These are phyloP conservation scores for Meiosimyza decipiens DNA, from an alignment of 2,888 invertebrate species.

Conservation along the genomic window DNA sequence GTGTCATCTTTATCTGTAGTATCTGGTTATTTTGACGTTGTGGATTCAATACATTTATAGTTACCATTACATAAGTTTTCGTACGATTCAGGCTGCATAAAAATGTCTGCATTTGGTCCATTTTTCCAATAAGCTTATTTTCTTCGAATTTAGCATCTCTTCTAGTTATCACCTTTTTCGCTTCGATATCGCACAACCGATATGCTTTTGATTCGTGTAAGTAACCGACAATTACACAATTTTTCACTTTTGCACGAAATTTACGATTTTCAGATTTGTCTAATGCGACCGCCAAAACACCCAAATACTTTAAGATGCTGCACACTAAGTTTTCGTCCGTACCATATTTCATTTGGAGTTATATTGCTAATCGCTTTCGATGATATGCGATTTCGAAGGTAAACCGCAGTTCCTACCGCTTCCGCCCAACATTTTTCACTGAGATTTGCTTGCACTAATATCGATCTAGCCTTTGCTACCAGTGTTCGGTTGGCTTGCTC, in stretches of 20 bases:
- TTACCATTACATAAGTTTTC: no score
- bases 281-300: slow-evolving; percentile 9
- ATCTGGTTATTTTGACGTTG: no score
- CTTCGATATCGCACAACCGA: slow-evolving; percentile 7
- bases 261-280: slow-evolving; percentile 1
- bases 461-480: slow-evolving; percentile 7
- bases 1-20: no score
- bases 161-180: neutral
- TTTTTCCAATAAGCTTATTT: neutral
- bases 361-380: neutral
- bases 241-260: no score
- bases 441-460: slow-evolving; percentile 6
- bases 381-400: slow-evolving; percentile 21
- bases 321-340: slow-evolving; percentile 18
- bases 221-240: slow-evolving; percentile 29
- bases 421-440: slow-evolving; percentile 16
- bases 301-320: slow-evolving; percentile 6
- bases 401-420: slow-evolving; percentile 23
- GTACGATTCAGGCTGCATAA: no score
- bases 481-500: neutral
- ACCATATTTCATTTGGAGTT: slow-evolving; percentile 12
- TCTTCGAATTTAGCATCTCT: slow-evolving; percentile 24
- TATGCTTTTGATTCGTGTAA: slow-evolving; percentile 24
- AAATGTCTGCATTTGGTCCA: no score
- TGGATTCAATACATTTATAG: no score